These are phyloP conservation scores for Cataglyphis altisquamis DNA, from an alignment of 2,888 invertebrate species.

Conservation along the genomic window DNA sequence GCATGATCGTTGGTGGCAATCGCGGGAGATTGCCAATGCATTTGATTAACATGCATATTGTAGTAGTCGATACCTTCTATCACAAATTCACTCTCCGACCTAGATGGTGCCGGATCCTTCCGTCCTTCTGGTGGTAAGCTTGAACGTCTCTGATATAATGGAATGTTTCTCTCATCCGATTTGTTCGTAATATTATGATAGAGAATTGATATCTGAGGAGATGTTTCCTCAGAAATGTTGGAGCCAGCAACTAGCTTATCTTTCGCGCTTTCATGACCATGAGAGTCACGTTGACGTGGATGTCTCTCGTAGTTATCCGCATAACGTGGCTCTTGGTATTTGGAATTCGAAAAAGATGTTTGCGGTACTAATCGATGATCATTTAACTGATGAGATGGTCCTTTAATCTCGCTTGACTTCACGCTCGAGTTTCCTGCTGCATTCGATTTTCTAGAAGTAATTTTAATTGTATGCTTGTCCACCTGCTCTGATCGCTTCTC, in stretches of 20 bases:
- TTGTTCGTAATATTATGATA: constrained; percentile 1
- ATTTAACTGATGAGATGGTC: constrained; percentile 27
- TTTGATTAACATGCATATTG: constrained; percentile 54
- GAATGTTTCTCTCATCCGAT: constrained; percentile 56
- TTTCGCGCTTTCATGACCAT: constrained; percentile 49
- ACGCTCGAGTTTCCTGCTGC: not conserved
- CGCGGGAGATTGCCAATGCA: constrained; percentile 61
- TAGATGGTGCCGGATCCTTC: constrained; percentile 50
- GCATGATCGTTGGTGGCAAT: constrained; percentile 38
- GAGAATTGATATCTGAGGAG: constrained; percentile 23
- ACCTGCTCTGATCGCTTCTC: constrained; percentile 67
- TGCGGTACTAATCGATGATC: constrained; percentile 54
- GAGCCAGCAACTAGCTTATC: constrained; percentile 46
- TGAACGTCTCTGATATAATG: constrained; percentile 67
- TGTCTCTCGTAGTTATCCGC: constrained; percentile 82
- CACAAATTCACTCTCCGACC: constrained; percentile 64
- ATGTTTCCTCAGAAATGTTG: constrained; percentile 55
- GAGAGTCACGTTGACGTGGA: constrained; percentile 70
- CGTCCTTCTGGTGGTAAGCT: not conserved
- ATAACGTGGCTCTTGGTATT: constrained; percentile 73
- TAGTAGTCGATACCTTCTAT: constrained; percentile 65
- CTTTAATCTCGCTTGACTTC: constrained; percentile 59
- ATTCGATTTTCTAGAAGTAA: constrained; percentile 65
- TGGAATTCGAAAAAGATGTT: constrained; percentile 49
- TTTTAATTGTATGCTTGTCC: constrained; percentile 80